These are phyloP conservation scores for Beris morrisii DNA, from an alignment of 2,888 invertebrate species.

Conservation along the genomic window DNA sequence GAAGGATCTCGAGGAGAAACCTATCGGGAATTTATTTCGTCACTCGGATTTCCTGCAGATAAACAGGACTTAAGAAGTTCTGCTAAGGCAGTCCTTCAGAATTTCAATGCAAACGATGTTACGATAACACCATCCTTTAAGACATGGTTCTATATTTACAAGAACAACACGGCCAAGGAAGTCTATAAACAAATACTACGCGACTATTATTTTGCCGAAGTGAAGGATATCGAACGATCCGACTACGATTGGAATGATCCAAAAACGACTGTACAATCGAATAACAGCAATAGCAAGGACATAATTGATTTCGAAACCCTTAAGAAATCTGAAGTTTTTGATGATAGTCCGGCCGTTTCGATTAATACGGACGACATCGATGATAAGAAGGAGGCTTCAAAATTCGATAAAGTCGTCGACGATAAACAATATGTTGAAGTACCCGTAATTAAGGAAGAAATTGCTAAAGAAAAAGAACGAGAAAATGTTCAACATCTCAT, in stretches of 20 bases:
- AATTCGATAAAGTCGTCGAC: constrained; percentile 54
- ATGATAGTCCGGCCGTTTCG: constrained; percentile 11
- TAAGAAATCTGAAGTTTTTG: constrained; percentile 45
- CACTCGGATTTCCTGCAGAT: constrained; percentile 62
- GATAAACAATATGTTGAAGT: constrained; percentile 56
- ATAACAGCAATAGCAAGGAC: constrained; percentile 52
- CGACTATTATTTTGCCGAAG: constrained; percentile 65
- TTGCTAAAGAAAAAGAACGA: constrained; percentile 45
- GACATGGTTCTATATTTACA: constrained; percentile 69
- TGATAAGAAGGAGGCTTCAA: constrained; percentile 47
- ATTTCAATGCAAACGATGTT: constrained; percentile 45
- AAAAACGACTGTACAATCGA: constrained; percentile 42
- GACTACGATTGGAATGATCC: constrained; percentile 50
- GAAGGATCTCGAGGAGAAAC: constrained; percentile 66
- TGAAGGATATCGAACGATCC: constrained; percentile 56
- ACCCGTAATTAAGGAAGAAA: constrained; percentile 51
- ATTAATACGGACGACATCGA: constrained; percentile 6
- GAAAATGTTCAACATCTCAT: constrained; percentile 45
- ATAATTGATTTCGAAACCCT: constrained; percentile 54
- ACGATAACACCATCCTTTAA: constrained; percentile 62
- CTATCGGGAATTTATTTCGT: constrained; percentile 60
- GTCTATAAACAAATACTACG: constrained; percentile 63
- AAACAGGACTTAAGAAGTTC: constrained; percentile 46
- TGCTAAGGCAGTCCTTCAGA: constrained; percentile 46
- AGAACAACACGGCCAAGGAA: constrained; percentile 65